Percentiles rank a stretch among this genome's conserved stretches.
These are phyloP conservation scores for Poeciliopsis turneri DNA, from an alignment of 2,797 vertebrate species.

Conservation along the genomic window DNA sequence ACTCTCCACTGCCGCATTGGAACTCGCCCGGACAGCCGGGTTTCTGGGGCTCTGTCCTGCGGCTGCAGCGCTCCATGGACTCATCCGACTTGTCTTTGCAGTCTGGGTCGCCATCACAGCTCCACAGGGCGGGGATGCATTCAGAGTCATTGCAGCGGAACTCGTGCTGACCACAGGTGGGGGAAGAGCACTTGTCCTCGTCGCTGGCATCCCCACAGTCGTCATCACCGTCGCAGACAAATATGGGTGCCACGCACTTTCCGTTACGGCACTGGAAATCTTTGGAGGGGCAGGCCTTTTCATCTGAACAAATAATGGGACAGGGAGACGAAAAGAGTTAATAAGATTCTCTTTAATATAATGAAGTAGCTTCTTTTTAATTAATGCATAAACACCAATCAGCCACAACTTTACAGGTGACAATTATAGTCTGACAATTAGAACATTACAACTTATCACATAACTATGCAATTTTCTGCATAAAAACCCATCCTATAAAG, in stretches of 20 bases:
- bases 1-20: conserved; percentile 89
- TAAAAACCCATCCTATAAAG: background rate
- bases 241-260: conserved; percentile 88
- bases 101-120: conserved; percentile 94
- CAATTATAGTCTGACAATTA: background rate
- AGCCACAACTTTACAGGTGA: background rate
- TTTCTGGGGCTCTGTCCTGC: conserved; percentile 80
- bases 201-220: conserved; percentile 90
- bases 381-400: background rate
- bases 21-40: conserved; percentile 87
- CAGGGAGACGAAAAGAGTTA: background rate
- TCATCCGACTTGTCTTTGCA: conserved; percentile 94
- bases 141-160: conserved; percentile 92
- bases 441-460: background rate
- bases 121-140: conserved; percentile 94
- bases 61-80: conserved; percentile 86
- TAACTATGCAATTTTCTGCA: background rate
- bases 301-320: conserved; percentile 62
- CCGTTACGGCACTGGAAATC: conserved; percentile 90
- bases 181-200: conserved; percentile 87
- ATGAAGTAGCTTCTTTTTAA: background rate
- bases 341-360: background rate
- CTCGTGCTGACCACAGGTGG: conserved; percentile 89
- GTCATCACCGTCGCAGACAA: conserved; percentile 91
- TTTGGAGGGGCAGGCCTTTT: conserved; percentile 86